A percentile compares a stretch with the other conserved stretches of the same genome.
Evolutionary conservation across 2,113 vertebrate genomes (phyloP).

Genomic region (Chionodraco myersi): DNA sequence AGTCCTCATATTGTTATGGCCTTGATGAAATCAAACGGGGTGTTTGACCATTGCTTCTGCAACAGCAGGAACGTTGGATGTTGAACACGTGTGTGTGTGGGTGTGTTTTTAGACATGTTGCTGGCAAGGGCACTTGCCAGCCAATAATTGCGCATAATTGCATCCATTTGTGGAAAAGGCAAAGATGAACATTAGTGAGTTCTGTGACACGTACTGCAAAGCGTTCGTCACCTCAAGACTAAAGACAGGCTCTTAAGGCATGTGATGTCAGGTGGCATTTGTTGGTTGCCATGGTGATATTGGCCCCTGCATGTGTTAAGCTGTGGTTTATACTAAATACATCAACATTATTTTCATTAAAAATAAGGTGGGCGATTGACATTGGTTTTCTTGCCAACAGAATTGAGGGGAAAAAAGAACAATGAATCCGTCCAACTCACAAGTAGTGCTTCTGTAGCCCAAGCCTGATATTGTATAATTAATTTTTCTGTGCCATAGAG

Average conservation of each 20-base stretch:
- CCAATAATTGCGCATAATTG: slow-evolving; percentile 84
- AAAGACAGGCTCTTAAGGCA: slow-evolving; percentile 28
- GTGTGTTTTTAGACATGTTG: slow-evolving; percentile 71
- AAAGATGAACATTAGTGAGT: slow-evolving; percentile 67
- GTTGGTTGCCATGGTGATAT: slow-evolving; percentile 65
- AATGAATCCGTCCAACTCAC: not conserved
- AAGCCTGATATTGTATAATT: not conserved
- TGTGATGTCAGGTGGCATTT: slow-evolving; percentile 50
- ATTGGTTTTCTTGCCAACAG: not conserved
- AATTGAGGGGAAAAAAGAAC: not conserved
- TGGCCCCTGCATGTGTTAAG: slow-evolving; percentile 46
- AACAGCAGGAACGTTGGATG: slow-evolving; percentile 30
- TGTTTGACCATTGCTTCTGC: slow-evolving; percentile 30
- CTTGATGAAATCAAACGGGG: slow-evolving; percentile 16
- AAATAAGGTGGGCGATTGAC: not conserved
- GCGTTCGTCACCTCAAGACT: slow-evolving; percentile 36
- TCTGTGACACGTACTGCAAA: slow-evolving; percentile 41
- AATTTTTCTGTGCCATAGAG: not conserved
- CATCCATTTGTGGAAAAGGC: slow-evolving; percentile 71
- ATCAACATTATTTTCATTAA: slow-evolving; percentile 17
- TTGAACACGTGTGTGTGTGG: slow-evolving; percentile 65
- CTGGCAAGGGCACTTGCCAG: slow-evolving; percentile 67
- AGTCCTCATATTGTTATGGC: not conserved
- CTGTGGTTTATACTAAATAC: slow-evolving; percentile 41
- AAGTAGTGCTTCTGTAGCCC: not conserved